Conservation (phyloP, 2,797 vertebrate species). For the Rousettus madagascariensis region DNA sequence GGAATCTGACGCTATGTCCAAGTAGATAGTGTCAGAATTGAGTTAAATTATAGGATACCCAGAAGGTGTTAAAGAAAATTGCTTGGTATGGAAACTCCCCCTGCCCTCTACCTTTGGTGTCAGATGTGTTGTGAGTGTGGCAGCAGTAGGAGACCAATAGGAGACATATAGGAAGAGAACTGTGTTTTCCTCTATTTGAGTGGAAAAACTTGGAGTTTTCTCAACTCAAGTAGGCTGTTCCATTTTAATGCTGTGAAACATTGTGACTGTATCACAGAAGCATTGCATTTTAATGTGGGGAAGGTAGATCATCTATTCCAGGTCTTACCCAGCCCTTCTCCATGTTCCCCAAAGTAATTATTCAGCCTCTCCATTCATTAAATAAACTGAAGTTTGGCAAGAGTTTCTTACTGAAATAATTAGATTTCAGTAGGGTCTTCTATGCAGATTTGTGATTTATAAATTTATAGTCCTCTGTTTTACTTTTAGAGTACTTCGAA, state of each 20-base stretch:
- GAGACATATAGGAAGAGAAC: not conserved
- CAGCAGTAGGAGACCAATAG: not conserved
- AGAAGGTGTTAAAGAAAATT: not conserved
- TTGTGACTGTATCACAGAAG: not conserved
- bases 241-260: not conserved
- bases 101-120: not conserved
- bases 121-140: not conserved
- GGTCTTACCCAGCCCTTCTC: not conserved
- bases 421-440: not conserved
- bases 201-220: not conserved
- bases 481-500: constrained; percentile 16
- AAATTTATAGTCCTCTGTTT: constrained; percentile 35
- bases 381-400: not conserved
- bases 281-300: not conserved
- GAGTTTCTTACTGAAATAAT: constrained; percentile 12
- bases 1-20: not conserved
- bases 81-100: not conserved
- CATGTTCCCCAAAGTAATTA: not conserved
- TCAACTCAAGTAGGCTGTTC: not conserved
- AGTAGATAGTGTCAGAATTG: not conserved
- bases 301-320: not conserved
- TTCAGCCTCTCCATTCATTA: not conserved
- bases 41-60: not conserved
- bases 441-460: not conserved
- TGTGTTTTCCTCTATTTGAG: not conserved